phyloP scores from a whole-genome alignment of 2,888 invertebrate species.

The Fissipunctia ypsillon region DNA sequence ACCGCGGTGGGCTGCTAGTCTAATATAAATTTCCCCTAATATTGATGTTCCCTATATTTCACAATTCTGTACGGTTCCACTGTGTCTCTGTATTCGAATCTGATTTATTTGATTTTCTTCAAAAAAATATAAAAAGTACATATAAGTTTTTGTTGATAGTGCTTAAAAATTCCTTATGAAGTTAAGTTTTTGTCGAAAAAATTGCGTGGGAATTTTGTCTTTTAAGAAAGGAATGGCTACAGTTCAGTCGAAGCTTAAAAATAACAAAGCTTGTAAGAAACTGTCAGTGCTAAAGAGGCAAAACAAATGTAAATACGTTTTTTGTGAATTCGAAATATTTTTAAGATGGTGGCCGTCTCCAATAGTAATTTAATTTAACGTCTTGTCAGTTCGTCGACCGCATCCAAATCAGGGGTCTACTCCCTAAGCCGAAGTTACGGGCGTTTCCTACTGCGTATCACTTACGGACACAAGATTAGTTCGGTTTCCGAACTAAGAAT shows the following conservation, averaged over 20 bases:
- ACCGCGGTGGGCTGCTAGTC: too few species aligned
- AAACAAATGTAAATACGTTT: too few species aligned
- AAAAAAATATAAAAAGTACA: too few species aligned
- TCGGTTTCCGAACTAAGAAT: too few species aligned
- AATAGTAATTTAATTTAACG: too few species aligned
- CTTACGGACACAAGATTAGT: too few species aligned
- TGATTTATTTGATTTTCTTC: slow-evolving; percentile 31
- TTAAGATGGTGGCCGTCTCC: too few species aligned
- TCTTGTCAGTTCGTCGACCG: too few species aligned
- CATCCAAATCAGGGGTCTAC: too few species aligned
- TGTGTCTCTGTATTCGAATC: slow-evolving; percentile 17
- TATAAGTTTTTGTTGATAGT: background rate
- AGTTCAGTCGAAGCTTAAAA: slow-evolving; percentile 59
- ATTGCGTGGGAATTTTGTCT: slow-evolving; percentile 27
- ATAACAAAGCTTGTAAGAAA: background rate
- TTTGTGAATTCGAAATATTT: background rate
- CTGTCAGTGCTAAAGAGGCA: slow-evolving; percentile 10
- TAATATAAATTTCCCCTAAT: too few species aligned
- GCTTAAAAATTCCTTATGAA: background rate
- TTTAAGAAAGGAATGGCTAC: slow-evolving; percentile 51
- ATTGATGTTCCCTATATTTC: background rate
- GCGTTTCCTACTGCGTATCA: too few species aligned
- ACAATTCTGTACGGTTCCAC: background rate
- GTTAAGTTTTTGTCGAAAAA: background rate
- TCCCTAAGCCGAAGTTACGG: too few species aligned